Conservation (phyloP, 2,888 invertebrate genomes). For the Malacosoma neustria region DNA sequence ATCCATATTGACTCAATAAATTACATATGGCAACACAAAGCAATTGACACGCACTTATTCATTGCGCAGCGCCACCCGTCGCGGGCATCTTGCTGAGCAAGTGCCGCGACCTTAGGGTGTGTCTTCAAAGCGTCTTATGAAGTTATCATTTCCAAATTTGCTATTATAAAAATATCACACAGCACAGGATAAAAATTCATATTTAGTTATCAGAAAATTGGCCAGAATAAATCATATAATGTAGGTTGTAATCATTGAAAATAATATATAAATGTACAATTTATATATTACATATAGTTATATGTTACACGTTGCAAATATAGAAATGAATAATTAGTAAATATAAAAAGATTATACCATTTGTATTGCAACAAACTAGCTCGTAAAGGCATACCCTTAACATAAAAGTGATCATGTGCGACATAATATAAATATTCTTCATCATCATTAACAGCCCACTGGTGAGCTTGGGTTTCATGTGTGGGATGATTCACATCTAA, state of each 20-base stretch:
- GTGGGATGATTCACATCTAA: not conserved
- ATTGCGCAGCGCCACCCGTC: slow-evolving; percentile 45
- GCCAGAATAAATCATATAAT: too few relatives aligned
- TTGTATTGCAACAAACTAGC: not conserved
- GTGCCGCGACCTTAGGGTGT: slow-evolving; percentile 33
- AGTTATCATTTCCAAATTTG: too few relatives aligned
- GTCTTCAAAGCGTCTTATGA: not conserved
- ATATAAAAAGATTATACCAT: too few relatives aligned
- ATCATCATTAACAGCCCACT: not conserved
- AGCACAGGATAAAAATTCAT: too few relatives aligned
- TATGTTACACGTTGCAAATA: too few relatives aligned
- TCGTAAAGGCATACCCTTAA: not conserved
- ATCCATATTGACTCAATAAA: not conserved
- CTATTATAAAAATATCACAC: too few relatives aligned
- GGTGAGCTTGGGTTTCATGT: not conserved
- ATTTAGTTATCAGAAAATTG: too few relatives aligned
- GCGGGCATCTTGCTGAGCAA: slow-evolving; percentile 26
- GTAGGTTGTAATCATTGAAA: too few relatives aligned
- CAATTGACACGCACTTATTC: slow-evolving; percentile 62
- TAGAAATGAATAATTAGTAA: too few relatives aligned
- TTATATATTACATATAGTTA: too few relatives aligned
- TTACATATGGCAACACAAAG: not conserved
- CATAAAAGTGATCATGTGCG: not conserved
- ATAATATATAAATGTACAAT: too few relatives aligned
- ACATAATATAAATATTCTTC: not conserved